These are phyloP conservation scores for Thamnophis sirtalis DNA, from an alignment of 2,113 vertebrate species.

Conservation along the genomic window DNA sequence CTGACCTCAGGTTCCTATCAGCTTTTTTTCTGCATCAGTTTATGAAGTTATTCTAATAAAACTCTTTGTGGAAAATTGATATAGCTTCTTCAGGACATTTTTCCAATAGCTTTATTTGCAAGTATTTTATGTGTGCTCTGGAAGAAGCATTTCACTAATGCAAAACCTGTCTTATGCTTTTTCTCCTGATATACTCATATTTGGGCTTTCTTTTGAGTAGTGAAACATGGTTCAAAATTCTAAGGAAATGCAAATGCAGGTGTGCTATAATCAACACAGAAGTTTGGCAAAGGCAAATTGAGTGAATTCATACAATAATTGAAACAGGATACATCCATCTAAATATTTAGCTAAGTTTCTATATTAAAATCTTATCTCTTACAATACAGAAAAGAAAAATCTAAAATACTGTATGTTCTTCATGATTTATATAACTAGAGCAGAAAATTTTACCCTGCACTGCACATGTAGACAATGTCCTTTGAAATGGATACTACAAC, in stretches of 20 bases:
- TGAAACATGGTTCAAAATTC: not conserved
- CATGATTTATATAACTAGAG: not conserved
- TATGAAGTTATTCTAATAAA: not conserved
- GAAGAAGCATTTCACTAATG: not conserved
- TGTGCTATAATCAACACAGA: not conserved
- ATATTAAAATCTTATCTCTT: not conserved
- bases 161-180: not conserved
- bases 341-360: not conserved
- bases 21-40: not conserved
- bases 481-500: not conserved
- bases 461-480: not conserved
- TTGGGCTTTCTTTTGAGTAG: not conserved
- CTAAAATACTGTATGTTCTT: not conserved
- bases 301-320: not conserved
- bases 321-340: not conserved
- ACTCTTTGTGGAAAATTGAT: not conserved
- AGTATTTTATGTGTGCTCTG: not conserved
- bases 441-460: not conserved
- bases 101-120: not conserved
- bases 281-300: not conserved
- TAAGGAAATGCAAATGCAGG: not conserved
- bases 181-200: not conserved
- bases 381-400: not conserved
- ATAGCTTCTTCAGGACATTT: not conserved
- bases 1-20: not conserved